A percentile compares a stretch with the other conserved stretches of the same genome.
These are phyloP conservation scores for Xenentodon cancila DNA, from an alignment of 2,797 vertebrate genomes.

Conservation along the genomic window DNA sequence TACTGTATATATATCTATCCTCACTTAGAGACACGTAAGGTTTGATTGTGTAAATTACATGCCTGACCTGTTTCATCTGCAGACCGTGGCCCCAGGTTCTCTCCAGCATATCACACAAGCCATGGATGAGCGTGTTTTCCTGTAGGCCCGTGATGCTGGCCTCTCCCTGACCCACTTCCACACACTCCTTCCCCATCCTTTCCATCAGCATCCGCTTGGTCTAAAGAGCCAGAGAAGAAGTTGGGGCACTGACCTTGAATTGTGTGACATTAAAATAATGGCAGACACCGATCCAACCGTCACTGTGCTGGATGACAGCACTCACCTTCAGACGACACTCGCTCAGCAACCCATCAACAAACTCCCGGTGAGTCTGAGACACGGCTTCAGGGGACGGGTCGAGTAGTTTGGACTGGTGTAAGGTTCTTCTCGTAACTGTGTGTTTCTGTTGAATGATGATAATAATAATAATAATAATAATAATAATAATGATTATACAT, in stretches of 20 bases:
- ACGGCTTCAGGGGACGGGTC: conserved; percentile 92
- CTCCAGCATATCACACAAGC: conserved; percentile 96
- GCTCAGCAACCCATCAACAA: conserved; percentile 93
- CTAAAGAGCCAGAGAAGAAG: conserved; percentile 65
- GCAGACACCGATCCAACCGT: background rate
- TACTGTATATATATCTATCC: conserved; percentile 21
- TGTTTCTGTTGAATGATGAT: conserved; percentile 91
- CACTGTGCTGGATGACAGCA: background rate
- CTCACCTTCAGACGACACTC: conserved; percentile 97
- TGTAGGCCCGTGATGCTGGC: conserved; percentile 94
- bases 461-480: no score
- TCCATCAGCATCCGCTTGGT: conserved; percentile 98
- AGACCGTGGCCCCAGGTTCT: conserved; percentile 98
- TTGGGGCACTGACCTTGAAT: background rate
- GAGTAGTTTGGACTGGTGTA: conserved; percentile 92
- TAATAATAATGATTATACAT: conserved; percentile 58
- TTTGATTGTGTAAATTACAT: conserved; percentile 4
- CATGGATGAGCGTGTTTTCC: conserved; percentile 95
- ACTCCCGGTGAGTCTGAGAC: conserved; percentile 93
- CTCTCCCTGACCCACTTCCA: conserved; percentile 94
- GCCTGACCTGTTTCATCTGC: conserved; percentile 93
- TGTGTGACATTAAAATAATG: background rate
- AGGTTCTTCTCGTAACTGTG: conserved; percentile 85
- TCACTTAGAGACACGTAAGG: background rate
- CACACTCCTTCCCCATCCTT: conserved; percentile 95